Base-by-base conservation (phyloP, 2,797 vertebrate species). In the Lutjanus argentimaculatus region DNA sequence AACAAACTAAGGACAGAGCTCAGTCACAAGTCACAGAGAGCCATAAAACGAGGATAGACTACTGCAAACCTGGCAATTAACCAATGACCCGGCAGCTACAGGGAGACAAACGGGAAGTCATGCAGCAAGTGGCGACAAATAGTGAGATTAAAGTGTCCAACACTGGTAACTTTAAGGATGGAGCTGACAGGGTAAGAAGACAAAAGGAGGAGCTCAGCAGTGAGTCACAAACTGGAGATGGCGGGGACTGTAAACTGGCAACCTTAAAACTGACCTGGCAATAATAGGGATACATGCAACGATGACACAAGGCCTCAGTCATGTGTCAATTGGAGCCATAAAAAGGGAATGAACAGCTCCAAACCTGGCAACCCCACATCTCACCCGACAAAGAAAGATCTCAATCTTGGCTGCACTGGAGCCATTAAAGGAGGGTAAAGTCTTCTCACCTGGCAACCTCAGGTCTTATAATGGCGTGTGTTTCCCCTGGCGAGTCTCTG, bases 191-290 rank as follows among this genome's bases (percentile, higher is more conserved):
- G 59, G 78, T 3, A 2, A 22, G 75, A 85, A 89, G 81, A 87
- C 78, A 66, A 75, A 88, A 87, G 8, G 72, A 84, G 63, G 19
- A 77, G 57, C 64, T 83, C 62, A 22, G 51, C 1, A 52, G 52
- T 91, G 90, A 88, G 69, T 91, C 88, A 93, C 69, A 85, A 83
- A 75, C 61, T 43, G 25, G 16, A 19, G 15, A 58, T 48, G 61
- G n/a, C 51, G 14, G 25, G 1, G 63, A 62, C 49, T 43, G 59
- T 53, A 74, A 78, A 75, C 21, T 43, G 58, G 52, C 21, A 79
- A 82, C 86, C 89, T 86, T 49, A 61, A 79, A 79, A 55, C 40
- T 87, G 90, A 88, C 83, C 90, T 48, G 71, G 62, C 16, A 52
- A 68, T 7, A 1, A 73, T 40, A 21, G 66, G 30, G 36, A 69